Evolutionary conservation across 2,113 vertebrate species (phyloP), one percentile per base, ranked within the genome.

Genomic region (Larimichthys polyactis): DNA sequence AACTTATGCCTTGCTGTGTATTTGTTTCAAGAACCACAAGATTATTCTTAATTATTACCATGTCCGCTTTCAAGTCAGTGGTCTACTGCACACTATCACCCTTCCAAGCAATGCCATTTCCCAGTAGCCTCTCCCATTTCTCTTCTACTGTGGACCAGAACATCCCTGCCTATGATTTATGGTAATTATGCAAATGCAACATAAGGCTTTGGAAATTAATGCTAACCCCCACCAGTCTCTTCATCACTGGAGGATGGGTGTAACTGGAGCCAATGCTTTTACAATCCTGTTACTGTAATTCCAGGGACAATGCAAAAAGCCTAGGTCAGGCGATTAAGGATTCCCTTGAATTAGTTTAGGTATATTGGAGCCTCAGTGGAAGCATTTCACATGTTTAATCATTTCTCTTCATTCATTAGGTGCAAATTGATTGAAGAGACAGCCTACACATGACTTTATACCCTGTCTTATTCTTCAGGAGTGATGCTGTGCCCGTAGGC

Each of bases 101-200:
- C 54, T 65, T 87, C 64, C 73, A 77, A 71, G 55, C 60, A 51
- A 16, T 74, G 44, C 4, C n/a, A 78, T 82, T 82, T 81, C 62
- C 68, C 82, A 52, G n/a, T 43, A 59, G 64, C 29, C 52, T 58
- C 71, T 83, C 43, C 60, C 48, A 66, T 74, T 27, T 67, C 48
- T 46, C 16, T 55, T 91, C 77, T 67, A 82, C 72, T 36, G 40
- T 71, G 48, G 68, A 89, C 71, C 72, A 82, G 81, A 83, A 84
- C 76, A 88, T 88, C 76, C 82, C 84, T 78, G 68, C 79, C 76
- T n/a, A 87, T 93, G 91, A 92, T 92, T 90, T 91, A 93, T 91
- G 85, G 85, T 91, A 91, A 94, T 94, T 93, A 92, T 94, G 91
- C 80, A 89, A 94, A 92, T 90, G 72, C 58, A 79, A 77, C 83